Evolutionary conservation across 2,888 invertebrate genomes (phyloP).

Genomic region (Scaptomyza tumidula): DNA sequence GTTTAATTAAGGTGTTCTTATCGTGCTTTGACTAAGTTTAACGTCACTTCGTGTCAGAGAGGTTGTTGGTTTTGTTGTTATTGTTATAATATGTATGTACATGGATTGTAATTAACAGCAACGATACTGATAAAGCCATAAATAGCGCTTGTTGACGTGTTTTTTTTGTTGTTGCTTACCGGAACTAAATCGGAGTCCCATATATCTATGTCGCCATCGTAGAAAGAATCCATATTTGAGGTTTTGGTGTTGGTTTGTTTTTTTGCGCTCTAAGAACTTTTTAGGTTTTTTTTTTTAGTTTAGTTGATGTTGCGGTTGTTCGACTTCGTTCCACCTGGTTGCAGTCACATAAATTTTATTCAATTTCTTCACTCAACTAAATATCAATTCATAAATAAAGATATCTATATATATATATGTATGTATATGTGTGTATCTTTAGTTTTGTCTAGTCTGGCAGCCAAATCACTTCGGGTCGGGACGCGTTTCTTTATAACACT

Average conservation of each 20-base stretch:
- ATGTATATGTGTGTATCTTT: background rate
- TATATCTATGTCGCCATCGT: slow-evolving; percentile 91
- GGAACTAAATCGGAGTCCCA: slow-evolving; percentile 94
- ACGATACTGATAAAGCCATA: slow-evolving; percentile 39
- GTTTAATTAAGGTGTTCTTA: slow-evolving; percentile 30
- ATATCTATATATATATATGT: slow-evolving; percentile 17
- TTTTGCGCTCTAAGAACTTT: slow-evolving; percentile 63
- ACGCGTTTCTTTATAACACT: slow-evolving; percentile 64
- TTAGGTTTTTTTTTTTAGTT: slow-evolving; percentile 29
- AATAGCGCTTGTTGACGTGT: slow-evolving; percentile 24
- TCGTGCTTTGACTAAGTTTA: slow-evolving; percentile 28
- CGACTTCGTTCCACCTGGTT: slow-evolving; percentile 68
- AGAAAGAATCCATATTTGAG: slow-evolving; percentile 89
- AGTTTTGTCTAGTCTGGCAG: slow-evolving; percentile 23
- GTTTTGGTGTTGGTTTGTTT: slow-evolving; percentile 17
- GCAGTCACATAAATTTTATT: slow-evolving; percentile 64
- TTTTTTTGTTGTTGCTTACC: slow-evolving; percentile 88
- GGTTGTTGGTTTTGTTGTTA: background rate
- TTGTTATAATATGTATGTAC: slow-evolving; percentile 16
- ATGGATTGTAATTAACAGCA: slow-evolving; percentile 7
- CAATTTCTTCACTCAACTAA: slow-evolving; percentile 36
- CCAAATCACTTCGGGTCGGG: slow-evolving; percentile 62
- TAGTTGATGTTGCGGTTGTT: slow-evolving; percentile 36
- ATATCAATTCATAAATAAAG: slow-evolving; percentile 27
- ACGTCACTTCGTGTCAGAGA: slow-evolving; percentile 22